These are phyloP conservation scores for Tympanuchus pallidicinctus DNA, from an alignment of 2,113 vertebrate genomes.

Conservation along the genomic window DNA sequence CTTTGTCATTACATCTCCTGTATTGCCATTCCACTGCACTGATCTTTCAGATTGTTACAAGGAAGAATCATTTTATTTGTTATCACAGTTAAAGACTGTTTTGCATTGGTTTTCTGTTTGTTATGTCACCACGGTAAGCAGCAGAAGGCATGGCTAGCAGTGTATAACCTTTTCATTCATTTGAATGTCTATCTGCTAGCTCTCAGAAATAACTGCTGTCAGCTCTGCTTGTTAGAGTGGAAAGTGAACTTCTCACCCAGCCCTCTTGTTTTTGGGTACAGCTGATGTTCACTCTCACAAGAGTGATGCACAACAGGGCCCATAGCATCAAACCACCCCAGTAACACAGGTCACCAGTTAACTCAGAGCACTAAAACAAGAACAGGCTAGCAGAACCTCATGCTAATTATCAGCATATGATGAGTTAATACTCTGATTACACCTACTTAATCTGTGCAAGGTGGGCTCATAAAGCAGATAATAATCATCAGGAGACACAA, in stretches of 20 bases:
- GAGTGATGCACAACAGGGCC: not conserved
- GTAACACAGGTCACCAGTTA: not conserved
- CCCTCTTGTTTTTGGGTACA: not conserved
- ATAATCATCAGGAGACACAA: not conserved
- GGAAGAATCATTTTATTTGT: not conserved
- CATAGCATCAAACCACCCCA: not conserved
- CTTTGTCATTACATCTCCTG: no score
- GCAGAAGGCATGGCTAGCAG: not conserved
- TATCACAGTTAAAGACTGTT: not conserved
- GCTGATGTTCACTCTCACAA: not conserved
- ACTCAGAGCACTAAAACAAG: fast-evolving
- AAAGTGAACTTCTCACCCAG: not conserved
- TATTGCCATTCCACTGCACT: no score
- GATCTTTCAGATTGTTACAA: no score
- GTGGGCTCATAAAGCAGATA: not conserved
- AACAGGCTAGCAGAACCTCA: not conserved
- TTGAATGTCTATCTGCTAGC: not conserved
- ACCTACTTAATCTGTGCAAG: not conserved
- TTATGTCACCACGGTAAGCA: fast-evolving
- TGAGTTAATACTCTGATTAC: not conserved
- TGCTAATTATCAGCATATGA: not conserved
- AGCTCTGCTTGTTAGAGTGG: not conserved
- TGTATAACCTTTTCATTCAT: not conserved
- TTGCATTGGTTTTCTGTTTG: not conserved
- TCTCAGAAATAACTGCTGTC: not conserved